Percentiles rank a stretch among this genome's conserved stretches.
phyloP scores from a whole-genome alignment of 2,113 vertebrate species.

The Muntiacus muntjak region DNA sequence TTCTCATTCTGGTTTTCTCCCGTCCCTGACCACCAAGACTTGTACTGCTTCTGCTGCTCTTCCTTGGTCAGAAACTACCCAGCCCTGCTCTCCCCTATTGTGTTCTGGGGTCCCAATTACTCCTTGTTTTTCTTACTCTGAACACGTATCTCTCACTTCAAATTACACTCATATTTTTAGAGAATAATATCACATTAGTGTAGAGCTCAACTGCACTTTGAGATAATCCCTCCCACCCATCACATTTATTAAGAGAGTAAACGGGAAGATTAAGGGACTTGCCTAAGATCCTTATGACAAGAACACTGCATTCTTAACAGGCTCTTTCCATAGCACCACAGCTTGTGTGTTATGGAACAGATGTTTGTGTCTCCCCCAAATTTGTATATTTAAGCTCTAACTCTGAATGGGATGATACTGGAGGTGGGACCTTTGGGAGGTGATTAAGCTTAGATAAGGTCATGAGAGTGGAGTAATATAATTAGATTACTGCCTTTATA shows the following conservation, averaged over 20 bases:
- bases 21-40: not conserved
- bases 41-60: not conserved
- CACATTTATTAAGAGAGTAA: not conserved
- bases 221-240: not conserved
- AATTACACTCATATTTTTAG: not conserved
- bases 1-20: not conserved
- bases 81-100: not conserved
- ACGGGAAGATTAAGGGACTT: not conserved
- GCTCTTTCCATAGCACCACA: not conserved
- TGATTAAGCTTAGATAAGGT: not conserved
- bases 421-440: not conserved
- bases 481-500: not conserved
- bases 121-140: not conserved
- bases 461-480: not conserved
- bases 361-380: not conserved
- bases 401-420: not conserved
- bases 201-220: not conserved
- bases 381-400: not conserved
- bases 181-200: not conserved
- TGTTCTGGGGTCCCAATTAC: not conserved
- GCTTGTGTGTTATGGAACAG: not conserved
- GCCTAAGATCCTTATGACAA: not conserved
- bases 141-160: not conserved
- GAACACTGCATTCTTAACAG: not conserved
- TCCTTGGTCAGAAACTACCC: not conserved